Base-by-base conservation (phyloP, 2,888 invertebrate species). In the Tridacna crocea region DNA sequence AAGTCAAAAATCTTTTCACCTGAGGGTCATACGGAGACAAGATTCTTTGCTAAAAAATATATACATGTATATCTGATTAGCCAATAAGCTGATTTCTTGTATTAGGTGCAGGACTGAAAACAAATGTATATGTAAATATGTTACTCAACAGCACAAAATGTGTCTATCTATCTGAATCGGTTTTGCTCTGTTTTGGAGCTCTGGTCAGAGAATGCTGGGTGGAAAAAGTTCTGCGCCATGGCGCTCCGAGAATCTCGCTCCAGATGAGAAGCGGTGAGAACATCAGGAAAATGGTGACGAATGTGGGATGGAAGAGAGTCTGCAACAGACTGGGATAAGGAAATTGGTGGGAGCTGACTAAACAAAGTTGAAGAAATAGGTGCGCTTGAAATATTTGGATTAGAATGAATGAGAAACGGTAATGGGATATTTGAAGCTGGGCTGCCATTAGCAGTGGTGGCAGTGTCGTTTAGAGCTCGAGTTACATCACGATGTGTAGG, bases 131-230 rank as follows among this genome's bases (percentile, higher is more conserved):
- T n/a, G n/a, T 36, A 36, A 8, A 4, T 36, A 36, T 36, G 2
- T 36, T 36, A 36, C 36, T 36, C 8, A 36, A 36, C 36, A 36
- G 36, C 36, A 36, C 36, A 36, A 36, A 36, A 36, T 36, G n/a
- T 22, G n/a, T 24, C 51, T 51, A 55, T 48, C 51, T 51, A 55
- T 48, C 55, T 51, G 24, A 27, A 72, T 51, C 72, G 48, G 12
- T 72, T 72, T 8, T n/a, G 72, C 11, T 55, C 73, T 10, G 60
- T 55, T 15, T 58, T 60, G 17, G 36, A 22, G 47, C 75, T 36
- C 17, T 63, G 63, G 22, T 76, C 46, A 17, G 76, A 58, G 36
- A 76, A 76, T 24, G 76, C 76, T 51, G 76, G 76, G 58, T 76
- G 68, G 17, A 76, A 76, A 6, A 76, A 36, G 24, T 66, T 55